A percentile compares a stretch with the other conserved stretches of the same genome.
These are phyloP conservation scores for Clarias gariepinus DNA, from an alignment of 2,113 vertebrate species.

Conservation along the genomic window DNA sequence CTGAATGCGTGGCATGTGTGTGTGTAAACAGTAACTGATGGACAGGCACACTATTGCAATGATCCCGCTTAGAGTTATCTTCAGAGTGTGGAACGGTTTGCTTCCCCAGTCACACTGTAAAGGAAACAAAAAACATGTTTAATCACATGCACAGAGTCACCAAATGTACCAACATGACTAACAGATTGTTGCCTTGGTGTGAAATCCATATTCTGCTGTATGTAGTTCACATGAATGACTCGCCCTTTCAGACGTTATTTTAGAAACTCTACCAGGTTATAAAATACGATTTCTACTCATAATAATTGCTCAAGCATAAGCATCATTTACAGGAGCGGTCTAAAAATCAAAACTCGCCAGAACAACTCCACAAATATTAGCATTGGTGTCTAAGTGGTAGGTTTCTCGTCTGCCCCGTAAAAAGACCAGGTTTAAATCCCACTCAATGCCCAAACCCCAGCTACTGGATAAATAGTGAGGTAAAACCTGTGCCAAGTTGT, in stretches of 20 bases:
- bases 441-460: no score
- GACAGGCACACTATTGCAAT: not conserved
- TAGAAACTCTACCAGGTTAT: not conserved
- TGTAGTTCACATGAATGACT: not conserved
- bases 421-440: no score
- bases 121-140: not conserved
- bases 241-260: not conserved
- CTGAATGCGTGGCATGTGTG: not conserved
- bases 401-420: no score
- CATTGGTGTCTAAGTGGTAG: no score
- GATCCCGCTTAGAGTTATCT: not conserved
- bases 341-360: no score
- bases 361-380: no score
- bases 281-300: not conserved
- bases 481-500: no score
- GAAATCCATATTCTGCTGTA: not conserved
- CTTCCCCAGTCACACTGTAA: not conserved
- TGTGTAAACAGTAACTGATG: slow-evolving; percentile 10
- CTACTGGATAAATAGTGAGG: no score
- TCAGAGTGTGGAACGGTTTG: not conserved
- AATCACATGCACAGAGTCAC: not conserved
- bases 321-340: no score
- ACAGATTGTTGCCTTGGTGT: not conserved
- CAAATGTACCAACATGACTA: not conserved
- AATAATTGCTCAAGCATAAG: no score